phyloP scores from a whole-genome alignment of 2,113 vertebrate species.

The Trematocara nigrifrons region DNA sequence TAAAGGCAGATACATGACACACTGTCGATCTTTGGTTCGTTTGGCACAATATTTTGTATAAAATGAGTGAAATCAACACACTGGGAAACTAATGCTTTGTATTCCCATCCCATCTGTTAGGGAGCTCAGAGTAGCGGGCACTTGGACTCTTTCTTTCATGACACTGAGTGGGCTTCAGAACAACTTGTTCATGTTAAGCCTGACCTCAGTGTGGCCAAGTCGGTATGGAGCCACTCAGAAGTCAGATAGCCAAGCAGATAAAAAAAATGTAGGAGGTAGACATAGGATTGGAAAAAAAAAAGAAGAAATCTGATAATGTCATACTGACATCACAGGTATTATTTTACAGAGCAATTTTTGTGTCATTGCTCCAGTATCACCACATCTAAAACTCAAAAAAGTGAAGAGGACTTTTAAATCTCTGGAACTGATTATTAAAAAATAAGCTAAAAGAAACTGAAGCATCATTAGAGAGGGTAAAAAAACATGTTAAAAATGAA shows the following conservation, averaged over 20 bases:
- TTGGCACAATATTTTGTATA: background rate
- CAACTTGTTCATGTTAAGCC: conserved; percentile 26
- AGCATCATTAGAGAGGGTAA: background rate
- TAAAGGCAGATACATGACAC: background rate
- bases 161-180: conserved; percentile 23
- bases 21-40: conserved; percentile 1
- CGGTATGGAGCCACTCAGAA: background rate
- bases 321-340: background rate
- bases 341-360: background rate
- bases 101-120: conserved; percentile 44
- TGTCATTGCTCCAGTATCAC: background rate
- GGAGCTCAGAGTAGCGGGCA: background rate
- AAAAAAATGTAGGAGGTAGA: background rate
- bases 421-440: background rate
- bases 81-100: background rate
- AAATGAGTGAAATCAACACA: conserved; percentile 34
- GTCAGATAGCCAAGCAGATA: background rate
- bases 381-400: background rate
- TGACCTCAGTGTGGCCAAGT: conserved; percentile 30
- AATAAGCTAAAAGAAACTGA: background rate
- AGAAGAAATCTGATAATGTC: background rate
- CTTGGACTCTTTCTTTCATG: conserved; percentile 13
- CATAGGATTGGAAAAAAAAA: background rate
- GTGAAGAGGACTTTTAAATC: background rate
- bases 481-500: background rate